These are phyloP conservation scores for Hydrolagus colliei DNA, from an alignment of 2,797 vertebrate species.

Conservation along the genomic window DNA sequence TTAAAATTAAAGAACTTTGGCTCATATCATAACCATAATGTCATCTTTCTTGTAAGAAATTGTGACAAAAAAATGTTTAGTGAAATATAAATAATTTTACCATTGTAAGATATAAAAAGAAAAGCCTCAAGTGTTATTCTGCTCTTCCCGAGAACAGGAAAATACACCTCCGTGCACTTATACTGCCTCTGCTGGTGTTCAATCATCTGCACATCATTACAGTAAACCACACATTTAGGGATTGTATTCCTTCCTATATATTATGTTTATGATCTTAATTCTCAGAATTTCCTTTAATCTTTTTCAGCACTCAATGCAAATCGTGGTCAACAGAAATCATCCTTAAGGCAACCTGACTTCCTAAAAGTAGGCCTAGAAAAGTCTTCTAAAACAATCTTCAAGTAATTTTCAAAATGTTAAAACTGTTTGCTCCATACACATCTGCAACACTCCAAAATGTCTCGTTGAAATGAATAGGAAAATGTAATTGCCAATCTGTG, in stretches of 20 bases:
- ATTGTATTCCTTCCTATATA: neutral
- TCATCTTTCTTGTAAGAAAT: neutral
- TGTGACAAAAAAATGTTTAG: neutral
- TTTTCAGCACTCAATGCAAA: neutral
- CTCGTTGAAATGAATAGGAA: neutral
- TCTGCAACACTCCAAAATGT: neutral
- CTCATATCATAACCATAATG: neutral
- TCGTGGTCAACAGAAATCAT: neutral
- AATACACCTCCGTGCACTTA: neutral
- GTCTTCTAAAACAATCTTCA: neutral
- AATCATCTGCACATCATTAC: neutral
- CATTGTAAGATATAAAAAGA: neutral
- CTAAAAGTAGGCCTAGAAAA: neutral
- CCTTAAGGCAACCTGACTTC: neutral
- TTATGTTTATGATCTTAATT: neutral
- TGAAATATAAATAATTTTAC: neutral
- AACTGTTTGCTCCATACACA: neutral
- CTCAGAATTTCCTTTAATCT: neutral
- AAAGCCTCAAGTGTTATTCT: neutral
- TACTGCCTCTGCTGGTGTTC: neutral
- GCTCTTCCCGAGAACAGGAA: neutral
- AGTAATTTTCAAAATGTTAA: neutral
- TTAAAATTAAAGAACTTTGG: neutral
- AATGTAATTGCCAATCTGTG: neutral
- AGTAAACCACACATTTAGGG: neutral